Evolutionary conservation across 2,797 vertebrate genomes (phyloP).

Genomic region (Pristis pectinata): DNA sequence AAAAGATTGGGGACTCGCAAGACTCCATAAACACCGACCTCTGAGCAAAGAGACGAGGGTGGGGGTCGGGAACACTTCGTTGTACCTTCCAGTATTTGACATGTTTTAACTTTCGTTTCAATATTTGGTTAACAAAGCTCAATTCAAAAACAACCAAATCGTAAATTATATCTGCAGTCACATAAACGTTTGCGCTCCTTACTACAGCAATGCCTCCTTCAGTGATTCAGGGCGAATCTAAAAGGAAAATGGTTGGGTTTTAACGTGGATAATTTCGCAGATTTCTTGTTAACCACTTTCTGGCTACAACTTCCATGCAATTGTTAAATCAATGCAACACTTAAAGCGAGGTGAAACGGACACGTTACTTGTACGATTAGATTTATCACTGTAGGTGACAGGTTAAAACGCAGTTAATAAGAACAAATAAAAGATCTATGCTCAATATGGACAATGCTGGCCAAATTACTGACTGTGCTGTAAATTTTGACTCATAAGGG

Average conservation of each 20-base stretch:
- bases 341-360: neutral
- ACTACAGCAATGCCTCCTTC: no score
- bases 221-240: neutral
- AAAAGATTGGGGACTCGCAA: constrained; percentile 40
- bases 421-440: neutral
- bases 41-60: neutral
- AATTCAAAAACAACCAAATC: constrained; percentile 26
- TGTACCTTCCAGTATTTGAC: constrained; percentile 29
- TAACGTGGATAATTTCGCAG: neutral
- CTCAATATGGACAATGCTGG: constrained; percentile 14
- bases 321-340: neutral
- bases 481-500: constrained; percentile 46
- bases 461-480: constrained; percentile 46
- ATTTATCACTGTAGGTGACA: neutral
- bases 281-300: constrained; percentile 11
- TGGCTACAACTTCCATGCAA: neutral
- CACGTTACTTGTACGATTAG: neutral
- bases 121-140: constrained; percentile 14
- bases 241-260: neutral
- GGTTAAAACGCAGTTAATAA: neutral
- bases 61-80: neutral
- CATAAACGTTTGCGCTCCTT: neutral
- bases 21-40: constrained; percentile 31
- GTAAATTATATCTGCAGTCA: neutral
- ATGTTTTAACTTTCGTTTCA: constrained; percentile 30